phyloP scores from a whole-genome alignment of 2,113 vertebrate genomes.

The Onychostoma macrolepis region DNA sequence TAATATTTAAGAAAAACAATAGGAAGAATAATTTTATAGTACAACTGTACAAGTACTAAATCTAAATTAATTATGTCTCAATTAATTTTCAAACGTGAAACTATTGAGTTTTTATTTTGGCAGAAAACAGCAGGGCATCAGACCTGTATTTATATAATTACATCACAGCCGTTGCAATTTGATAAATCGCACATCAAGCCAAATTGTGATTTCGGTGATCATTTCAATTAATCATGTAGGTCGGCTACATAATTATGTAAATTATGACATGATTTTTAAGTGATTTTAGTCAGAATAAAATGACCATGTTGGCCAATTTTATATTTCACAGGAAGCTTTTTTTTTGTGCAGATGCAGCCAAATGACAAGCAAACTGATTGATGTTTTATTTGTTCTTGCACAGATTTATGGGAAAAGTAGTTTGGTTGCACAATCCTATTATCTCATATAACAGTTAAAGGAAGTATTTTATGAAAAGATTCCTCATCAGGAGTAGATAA shows the following conservation, averaged over 20 bases:
- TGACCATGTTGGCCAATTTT: too few species aligned
- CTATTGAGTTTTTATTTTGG: too few species aligned
- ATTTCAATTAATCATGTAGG: neutral
- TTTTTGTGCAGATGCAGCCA: neutral
- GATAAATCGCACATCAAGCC: too few species aligned
- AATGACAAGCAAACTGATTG: neutral
- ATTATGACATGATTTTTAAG: neutral
- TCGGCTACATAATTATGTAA: neutral
- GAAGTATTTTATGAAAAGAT: neutral
- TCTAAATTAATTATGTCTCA: neutral
- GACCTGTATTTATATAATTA: too few species aligned
- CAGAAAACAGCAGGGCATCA: neutral
- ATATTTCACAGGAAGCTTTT: too few species aligned
- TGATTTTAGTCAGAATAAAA: too few species aligned
- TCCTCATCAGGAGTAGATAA: neutral
- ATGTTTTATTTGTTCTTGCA: neutral
- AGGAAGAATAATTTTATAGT: neutral
- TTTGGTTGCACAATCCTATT: neutral
- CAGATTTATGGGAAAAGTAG: neutral
- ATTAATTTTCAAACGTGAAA: neutral
- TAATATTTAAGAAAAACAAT: neutral
- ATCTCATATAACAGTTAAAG: neutral
- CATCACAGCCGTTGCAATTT: too few species aligned
- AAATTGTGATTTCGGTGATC: neutral
- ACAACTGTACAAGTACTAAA: too few species aligned